Evolutionary conservation across 1,140 invertebrate species (phyloP).

Genomic region (Drosophila arizonae): DNA sequence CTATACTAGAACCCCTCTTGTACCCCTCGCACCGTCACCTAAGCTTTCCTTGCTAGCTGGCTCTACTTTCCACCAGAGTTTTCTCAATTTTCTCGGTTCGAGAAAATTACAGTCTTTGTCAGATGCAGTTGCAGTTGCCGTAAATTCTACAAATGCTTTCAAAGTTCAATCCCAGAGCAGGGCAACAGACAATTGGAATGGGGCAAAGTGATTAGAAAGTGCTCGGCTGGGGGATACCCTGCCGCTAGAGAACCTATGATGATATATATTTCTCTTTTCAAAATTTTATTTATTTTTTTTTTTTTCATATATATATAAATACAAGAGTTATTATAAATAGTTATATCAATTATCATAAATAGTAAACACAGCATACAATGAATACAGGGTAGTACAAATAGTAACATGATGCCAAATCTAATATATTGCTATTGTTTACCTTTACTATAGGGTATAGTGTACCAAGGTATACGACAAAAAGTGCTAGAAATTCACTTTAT

Average conservation of each 20-base stretch:
- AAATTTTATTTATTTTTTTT: too few relatives aligned
- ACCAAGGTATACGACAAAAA: too few relatives aligned
- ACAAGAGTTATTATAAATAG: too few relatives aligned
- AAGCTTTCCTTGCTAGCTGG: conserved; percentile 7
- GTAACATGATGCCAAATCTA: too few relatives aligned
- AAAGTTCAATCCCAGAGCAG: conserved; percentile 57
- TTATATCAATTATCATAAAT: too few relatives aligned
- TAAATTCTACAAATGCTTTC: conserved; percentile 50
- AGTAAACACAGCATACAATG: too few relatives aligned
- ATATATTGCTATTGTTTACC: too few relatives aligned
- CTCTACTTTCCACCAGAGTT: conserved; percentile 36
- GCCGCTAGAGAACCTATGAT: background rate
- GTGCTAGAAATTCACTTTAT: too few relatives aligned
- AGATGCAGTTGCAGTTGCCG: conserved; percentile 53
- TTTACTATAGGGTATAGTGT: too few relatives aligned
- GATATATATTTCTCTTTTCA: too few relatives aligned
- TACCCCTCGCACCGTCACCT: background rate
- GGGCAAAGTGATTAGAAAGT: background rate
- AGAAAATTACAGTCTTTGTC: conserved; percentile 70
- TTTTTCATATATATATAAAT: too few relatives aligned
- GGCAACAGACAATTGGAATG: conserved; percentile 18
- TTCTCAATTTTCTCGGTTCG: conserved; percentile 27
- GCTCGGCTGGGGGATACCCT: conserved; percentile 15
- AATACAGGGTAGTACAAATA: too few relatives aligned
- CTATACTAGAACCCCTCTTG: background rate